A percentile compares a stretch with the other conserved stretches of the same genome.
These are phyloP conservation scores for Sinelater perroti DNA, from an alignment of 2,888 invertebrate species.

Conservation along the genomic window DNA sequence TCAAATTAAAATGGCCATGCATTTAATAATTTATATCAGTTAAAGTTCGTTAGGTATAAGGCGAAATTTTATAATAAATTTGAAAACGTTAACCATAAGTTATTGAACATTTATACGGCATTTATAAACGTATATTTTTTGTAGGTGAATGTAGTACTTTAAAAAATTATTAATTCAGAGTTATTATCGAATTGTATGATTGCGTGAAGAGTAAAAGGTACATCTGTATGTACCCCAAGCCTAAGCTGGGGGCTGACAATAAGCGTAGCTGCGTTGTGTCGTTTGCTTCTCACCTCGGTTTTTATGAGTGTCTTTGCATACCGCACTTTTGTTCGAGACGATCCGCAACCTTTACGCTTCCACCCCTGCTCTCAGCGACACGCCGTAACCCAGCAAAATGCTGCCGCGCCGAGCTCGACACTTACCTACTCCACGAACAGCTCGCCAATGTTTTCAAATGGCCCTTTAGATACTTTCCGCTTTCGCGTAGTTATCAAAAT, in stretches of 20 bases:
- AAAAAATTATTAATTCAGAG: no score
- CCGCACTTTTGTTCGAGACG: constrained; percentile 29
- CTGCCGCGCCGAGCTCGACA: constrained; percentile 19
- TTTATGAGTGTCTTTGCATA: constrained; percentile 32
- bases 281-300: constrained; percentile 32
- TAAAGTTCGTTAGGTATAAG: constrained; percentile 20
- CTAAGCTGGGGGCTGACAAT: constrained; percentile 30
- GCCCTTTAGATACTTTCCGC: constrained; percentile 28
- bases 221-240: constrained; percentile 26
- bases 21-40: constrained; percentile 25
- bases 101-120: no score
- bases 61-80: constrained; percentile 22
- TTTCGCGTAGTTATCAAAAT: constrained; percentile 31
- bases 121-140: constrained; percentile 18
- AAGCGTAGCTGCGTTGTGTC: constrained; percentile 25
- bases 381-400: constrained; percentile 28
- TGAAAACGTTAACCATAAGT: no score
- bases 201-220: no score
- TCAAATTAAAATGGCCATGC: constrained; percentile 28
- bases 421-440: constrained; percentile 24
- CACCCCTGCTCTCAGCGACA: constrained; percentile 24
- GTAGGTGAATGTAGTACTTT: not conserved
- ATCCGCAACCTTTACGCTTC: constrained; percentile 28
- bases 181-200: no score
- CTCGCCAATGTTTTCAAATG: constrained; percentile 34